Percentiles rank a stretch among this genome's conserved stretches.
phyloP scores from a whole-genome alignment of 2,888 invertebrate genomes.

The Dorcus hopei region DNA sequence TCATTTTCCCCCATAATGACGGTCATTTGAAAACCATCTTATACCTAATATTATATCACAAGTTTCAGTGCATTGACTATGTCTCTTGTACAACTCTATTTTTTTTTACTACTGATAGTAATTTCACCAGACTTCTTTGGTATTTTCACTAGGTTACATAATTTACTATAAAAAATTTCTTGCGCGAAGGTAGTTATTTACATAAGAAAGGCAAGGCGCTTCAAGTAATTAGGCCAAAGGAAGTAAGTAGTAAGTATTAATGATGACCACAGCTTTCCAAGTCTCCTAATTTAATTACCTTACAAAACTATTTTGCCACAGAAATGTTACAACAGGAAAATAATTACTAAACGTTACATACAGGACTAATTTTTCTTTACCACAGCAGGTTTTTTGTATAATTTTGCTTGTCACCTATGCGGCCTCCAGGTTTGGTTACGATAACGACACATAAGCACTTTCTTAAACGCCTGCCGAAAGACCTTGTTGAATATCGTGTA shows the following conservation, averaged over 20 bases:
- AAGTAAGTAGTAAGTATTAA: not conserved
- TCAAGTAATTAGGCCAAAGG: constrained; percentile 9
- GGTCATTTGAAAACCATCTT: constrained; percentile 6
- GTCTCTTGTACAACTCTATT: too few species aligned
- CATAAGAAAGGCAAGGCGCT: constrained; percentile 12
- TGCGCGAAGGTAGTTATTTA: too few species aligned
- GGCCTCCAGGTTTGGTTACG: constrained; percentile 59
- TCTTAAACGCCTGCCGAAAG: constrained; percentile 87
- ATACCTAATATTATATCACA: constrained; percentile 20
- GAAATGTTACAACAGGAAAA: not conserved
- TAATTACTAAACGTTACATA: not conserved
- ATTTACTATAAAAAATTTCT: too few species aligned
- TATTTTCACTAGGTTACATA: too few species aligned
- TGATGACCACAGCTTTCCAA: not conserved
- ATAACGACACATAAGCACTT: constrained; percentile 77
- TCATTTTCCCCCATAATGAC: constrained; percentile 40
- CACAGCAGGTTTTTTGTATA: not conserved
- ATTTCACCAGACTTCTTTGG: too few species aligned
- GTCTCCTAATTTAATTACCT: not conserved
- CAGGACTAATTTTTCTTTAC: not conserved
- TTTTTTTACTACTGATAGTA: too few species aligned
- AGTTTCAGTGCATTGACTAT: constrained; percentile 18
- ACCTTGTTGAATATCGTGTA: constrained; percentile 95
- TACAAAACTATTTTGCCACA: not conserved
- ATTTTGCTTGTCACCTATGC: constrained; percentile 49